Conservation (phyloP, 1,140 invertebrate genomes). For the Hypothenemus hampei region DNA sequence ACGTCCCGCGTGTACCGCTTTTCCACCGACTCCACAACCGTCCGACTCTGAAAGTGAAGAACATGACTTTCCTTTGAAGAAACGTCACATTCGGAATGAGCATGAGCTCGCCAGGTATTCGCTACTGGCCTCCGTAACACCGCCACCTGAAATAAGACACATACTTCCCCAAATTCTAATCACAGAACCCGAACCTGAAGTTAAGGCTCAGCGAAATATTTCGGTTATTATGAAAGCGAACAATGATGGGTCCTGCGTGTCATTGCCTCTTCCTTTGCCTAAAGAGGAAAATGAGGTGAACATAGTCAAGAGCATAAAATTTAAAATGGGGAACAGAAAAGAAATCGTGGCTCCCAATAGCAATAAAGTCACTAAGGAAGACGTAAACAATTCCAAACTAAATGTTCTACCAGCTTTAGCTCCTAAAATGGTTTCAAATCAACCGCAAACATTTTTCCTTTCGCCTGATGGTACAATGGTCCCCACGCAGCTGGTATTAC, state of each 20-base stretch:
- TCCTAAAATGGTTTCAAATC: constrained; percentile 40
- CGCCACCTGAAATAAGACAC: constrained; percentile 49
- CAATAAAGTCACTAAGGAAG: constrained; percentile 44
- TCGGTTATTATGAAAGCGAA: constrained; percentile 79
- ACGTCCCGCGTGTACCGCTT: constrained; percentile 38
- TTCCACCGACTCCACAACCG: constrained; percentile 52
- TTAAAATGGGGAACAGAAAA: constrained; percentile 67
- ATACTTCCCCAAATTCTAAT: too few species aligned
- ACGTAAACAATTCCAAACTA: constrained; percentile 3
- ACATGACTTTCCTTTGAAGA: constrained; percentile 44
- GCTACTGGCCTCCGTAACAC: constrained; percentile 45
- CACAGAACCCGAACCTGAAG: constrained; percentile 22
- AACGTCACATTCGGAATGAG: constrained; percentile 46
- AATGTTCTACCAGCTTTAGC: constrained; percentile 40
- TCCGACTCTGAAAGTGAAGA: constrained; percentile 53
- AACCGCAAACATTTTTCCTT: constrained; percentile 40
- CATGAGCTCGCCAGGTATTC: too few species aligned
- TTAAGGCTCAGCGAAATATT: constrained; percentile 43
- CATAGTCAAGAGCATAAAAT: constrained; percentile 68
- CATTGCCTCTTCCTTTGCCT: constrained; percentile 40
- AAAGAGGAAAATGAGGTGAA: constrained; percentile 51
- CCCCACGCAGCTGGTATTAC: constrained; percentile 44
- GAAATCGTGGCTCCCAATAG: constrained; percentile 55
- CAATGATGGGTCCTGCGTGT: constrained; percentile 65
- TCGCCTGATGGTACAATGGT: constrained; percentile 44